phyloP scores from a whole-genome alignment of 2,888 invertebrate species.

The Artemia sinica region DNA sequence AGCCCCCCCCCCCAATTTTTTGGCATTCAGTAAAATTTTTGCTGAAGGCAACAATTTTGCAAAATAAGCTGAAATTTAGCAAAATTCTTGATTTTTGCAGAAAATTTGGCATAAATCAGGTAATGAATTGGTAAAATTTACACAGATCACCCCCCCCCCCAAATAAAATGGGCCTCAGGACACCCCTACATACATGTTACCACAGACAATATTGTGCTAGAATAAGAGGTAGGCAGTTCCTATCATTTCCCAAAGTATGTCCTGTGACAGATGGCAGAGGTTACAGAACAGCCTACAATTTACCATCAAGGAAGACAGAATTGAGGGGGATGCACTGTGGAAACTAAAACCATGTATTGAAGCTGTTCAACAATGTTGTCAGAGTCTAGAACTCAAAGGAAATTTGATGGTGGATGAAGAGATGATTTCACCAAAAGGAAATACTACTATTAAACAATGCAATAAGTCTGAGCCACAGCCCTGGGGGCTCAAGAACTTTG shows the following conservation, averaged over 20 bases:
- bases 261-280: constrained; percentile 24
- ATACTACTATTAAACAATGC: constrained; percentile 27
- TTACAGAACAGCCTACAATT: constrained; percentile 24
- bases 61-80: no score
- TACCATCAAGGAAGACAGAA: constrained; percentile 22
- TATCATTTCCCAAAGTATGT: no score
- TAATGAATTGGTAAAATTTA: no score
- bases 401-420: constrained; percentile 28
- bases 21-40: no score
- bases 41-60: no score
- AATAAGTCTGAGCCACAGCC: constrained; percentile 29
- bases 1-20: no score
- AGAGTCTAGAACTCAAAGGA: constrained; percentile 37
- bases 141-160: no score
- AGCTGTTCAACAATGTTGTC: constrained; percentile 24
- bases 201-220: constrained; percentile 23
- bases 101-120: no score
- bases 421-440: constrained; percentile 28
- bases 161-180: no score
- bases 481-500: constrained; percentile 28
- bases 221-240: constrained; percentile 20
- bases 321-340: constrained; percentile 22
- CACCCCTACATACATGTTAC: constrained; percentile 1
- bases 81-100: no score
- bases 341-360: constrained; percentile 27